Conservation (phyloP, 2,888 invertebrate species). For the Carabus problematicus region DNA sequence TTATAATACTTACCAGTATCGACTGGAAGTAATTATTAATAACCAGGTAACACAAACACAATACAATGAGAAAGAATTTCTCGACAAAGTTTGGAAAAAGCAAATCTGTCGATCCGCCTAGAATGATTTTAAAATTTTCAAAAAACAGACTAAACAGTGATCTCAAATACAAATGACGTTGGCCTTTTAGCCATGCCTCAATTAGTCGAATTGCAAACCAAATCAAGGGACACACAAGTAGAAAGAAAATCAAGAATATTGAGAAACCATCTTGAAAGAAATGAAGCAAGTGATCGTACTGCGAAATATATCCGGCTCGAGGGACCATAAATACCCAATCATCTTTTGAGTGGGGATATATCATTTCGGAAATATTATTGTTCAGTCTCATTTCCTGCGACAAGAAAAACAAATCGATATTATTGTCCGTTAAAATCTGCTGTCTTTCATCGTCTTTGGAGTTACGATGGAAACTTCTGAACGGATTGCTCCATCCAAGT, state of each 20-base stretch:
- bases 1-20: constrained; percentile 27
- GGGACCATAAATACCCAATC: constrained; percentile 23
- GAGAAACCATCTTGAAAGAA: constrained; percentile 23
- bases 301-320: constrained; percentile 14
- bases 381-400: constrained; percentile 31
- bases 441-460: constrained; percentile 12
- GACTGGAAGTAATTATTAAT: constrained; percentile 33
- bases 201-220: constrained; percentile 24
- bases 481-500: constrained; percentile 30
- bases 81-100: constrained; percentile 16
- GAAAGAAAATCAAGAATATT: constrained; percentile 21
- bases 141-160: constrained; percentile 1
- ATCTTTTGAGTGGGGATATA: constrained; percentile 32
- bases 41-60: constrained; percentile 21
- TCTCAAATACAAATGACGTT: neutral
- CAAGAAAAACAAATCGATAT: constrained; percentile 27
- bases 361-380: constrained; percentile 29
- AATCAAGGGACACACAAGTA: constrained; percentile 28
- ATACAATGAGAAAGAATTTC: constrained; percentile 11
- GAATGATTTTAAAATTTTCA: constrained; percentile 29
- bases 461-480: constrained; percentile 16
- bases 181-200: constrained; percentile 3
- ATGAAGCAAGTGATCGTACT: constrained; percentile 9
- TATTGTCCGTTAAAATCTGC: constrained; percentile 15
- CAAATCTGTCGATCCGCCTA: constrained; percentile 15